Base-by-base conservation (phyloP, 1,140 invertebrate species). In the Rhizoglyphus robini region DNA sequence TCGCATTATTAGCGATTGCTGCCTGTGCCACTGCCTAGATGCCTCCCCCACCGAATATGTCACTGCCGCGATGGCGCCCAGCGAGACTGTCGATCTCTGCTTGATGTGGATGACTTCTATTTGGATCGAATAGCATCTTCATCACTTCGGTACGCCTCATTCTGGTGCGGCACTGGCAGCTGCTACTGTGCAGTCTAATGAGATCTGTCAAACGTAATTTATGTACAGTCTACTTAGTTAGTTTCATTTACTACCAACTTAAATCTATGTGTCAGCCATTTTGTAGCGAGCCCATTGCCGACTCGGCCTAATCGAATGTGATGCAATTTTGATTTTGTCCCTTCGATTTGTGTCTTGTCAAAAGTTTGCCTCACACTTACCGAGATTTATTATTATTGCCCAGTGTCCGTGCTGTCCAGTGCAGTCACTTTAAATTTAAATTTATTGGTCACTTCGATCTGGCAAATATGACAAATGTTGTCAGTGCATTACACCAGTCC, bases 201-300 rank as follows among this genome's bases (percentile, higher is more conserved):
- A 60, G 58, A 34, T 60, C 58, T 60, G 58, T 60, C 58, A 60
- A 60, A 60, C 58, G 58, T 60, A 60, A 60, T 60, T 38, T 60
- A 60, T 60, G 58, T 60, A 32, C 20, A 15, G 3, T 2, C 47
- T 32, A 54, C 51, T 54, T 54, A 54, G 51, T 54, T 54, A 54
- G 51, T 54, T 54, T 54, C 51, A 54, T 54, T 54, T 54, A 20
- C 51, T 32, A n/a, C 51, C 51, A 27, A 11, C 8, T 5, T 27
- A 54, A 54, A 23, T 54, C 51, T 5, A 54, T 54, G 51, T 54
- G 51, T 54, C 51, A 54, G 8, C 20, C 51, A 8, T 20, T 54
- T 20, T 54, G 8, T 54, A 5, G 8, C 51, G 8, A 5, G 8
- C 51, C 23, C 51, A 54, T 25, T 54, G 8, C 15, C 15, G 8